Evolutionary conservation across 2,888 invertebrate genomes (phyloP).

Genomic region (Halictus quadricinctus): DNA sequence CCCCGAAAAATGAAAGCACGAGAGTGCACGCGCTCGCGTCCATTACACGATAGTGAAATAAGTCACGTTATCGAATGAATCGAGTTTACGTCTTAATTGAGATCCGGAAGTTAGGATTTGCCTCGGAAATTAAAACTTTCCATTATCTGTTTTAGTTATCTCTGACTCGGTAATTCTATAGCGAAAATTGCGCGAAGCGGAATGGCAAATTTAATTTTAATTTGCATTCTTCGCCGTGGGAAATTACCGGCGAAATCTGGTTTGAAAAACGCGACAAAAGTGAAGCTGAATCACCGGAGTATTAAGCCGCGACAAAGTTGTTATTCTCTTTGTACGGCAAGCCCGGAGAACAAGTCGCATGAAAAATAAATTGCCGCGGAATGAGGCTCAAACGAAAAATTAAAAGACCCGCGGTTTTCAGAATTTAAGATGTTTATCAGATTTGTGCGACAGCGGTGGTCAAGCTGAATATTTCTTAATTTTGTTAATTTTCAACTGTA

Average conservation of each 20-base stretch:
- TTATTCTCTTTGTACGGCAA: conserved; percentile 46
- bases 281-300: conserved; percentile 6
- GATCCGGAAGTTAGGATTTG: not conserved
- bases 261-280: conserved; percentile 9
- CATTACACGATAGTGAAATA: not conserved
- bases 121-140: conserved; percentile 1
- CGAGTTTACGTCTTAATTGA: conserved; percentile 2
- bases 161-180: conserved; percentile 74
- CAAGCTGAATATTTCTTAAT: not conserved
- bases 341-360: not conserved
- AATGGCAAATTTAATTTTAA: conserved; percentile 14
- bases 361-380: conserved; percentile 4
- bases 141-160: conserved; percentile 8
- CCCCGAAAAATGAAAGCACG: not conserved
- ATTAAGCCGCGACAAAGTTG: conserved; percentile 12
- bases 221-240: conserved; percentile 9
- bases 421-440: not conserved
- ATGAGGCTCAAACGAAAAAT: not conserved
- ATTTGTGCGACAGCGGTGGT: not conserved
- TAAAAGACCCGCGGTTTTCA: not conserved
- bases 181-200: conserved; percentile 75
- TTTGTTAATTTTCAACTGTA: not conserved
- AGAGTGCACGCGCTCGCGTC: not conserved
- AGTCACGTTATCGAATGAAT: not conserved
- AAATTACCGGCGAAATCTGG: not conserved